Evolutionary conservation across 2,113 vertebrate genomes (phyloP).

Genomic region (Saccopteryx leptura): DNA sequence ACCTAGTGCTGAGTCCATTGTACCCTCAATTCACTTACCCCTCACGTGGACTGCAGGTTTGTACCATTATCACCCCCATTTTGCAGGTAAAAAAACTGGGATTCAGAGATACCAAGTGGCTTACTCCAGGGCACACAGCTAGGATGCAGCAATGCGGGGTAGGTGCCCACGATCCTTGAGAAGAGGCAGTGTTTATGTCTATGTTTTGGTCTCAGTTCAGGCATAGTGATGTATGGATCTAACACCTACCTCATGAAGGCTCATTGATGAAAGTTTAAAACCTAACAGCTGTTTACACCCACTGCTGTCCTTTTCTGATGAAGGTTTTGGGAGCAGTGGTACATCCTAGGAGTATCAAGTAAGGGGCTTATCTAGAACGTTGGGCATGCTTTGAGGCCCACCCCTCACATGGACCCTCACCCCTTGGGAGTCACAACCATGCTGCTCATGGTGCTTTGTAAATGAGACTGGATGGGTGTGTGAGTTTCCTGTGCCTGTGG

Average conservation of each 20-base stretch:
- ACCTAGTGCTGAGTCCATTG: background rate
- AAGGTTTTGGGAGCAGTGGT: background rate
- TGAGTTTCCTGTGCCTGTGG: too few relatives aligned
- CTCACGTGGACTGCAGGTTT: background rate
- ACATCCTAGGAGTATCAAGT: background rate
- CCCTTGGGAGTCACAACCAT: too few relatives aligned
- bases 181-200: background rate
- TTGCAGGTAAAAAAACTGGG: background rate
- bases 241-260: background rate
- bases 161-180: background rate
- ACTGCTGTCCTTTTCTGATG: background rate
- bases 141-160: background rate
- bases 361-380: background rate
- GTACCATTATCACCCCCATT: background rate
- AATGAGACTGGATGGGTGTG: background rate
- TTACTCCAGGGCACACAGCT: background rate
- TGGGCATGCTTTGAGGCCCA: background rate
- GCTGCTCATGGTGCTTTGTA: background rate
- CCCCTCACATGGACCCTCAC: background rate
- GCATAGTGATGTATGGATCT: fast-evolving
- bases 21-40: background rate
- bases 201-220: background rate
- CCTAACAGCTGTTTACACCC: background rate
- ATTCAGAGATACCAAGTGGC: background rate
- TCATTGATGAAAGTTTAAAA: fast-evolving